Evolutionary conservation across 2,888 invertebrate genomes (phyloP), one percentile per base, ranked within the genome.

Genomic region (Dryomyza anilis): DNA sequence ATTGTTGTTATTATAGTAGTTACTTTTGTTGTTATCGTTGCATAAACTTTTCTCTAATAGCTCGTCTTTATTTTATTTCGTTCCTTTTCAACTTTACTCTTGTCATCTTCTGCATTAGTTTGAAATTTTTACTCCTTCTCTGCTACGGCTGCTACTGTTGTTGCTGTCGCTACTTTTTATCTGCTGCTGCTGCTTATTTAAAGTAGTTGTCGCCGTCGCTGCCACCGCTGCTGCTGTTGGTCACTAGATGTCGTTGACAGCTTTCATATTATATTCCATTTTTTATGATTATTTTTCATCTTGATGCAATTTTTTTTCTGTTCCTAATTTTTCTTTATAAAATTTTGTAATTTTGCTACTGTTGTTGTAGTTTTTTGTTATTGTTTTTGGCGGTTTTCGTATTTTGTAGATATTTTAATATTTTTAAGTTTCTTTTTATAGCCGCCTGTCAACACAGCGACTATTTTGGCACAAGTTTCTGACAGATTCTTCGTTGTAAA

Each of bases 381-480:
- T 39, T 39, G 7, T 7, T 39, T 39, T 39, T 39, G 12, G n/a
- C n/a, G n/a, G 7, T 23, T 48, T 48, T 21, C 16, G 3, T 2
- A 19, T 46, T 46, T 23, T 23, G n/a, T 19, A 23, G 16, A 48
- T 0, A 19, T 48, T 3, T 48, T 36, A 19, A 55, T 36, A 21
- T 55, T 55, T 52, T 52, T 7, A 16, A 8, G 6, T 45, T 45
- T 43, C n/a, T 43, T 45, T 52, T 70, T 68, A 67, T 70, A 67
- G n/a, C n/a, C n/a, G n/a, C 70, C 67, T 67, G 67, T 69, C 68
- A 67, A 67, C 69, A 70, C n/a, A n/a, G n/a, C n/a, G n/a, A n/a
- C 66, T 70, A 70, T 69, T 69, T 70, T 70, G 70, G 70, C 70
- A 69, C 67, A 69, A 70, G 69, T 69, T 70, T 70, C 66, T 69